These are phyloP conservation scores for Isichthys henryi DNA, from an alignment of 2,113 vertebrate species.

Conservation along the genomic window DNA sequence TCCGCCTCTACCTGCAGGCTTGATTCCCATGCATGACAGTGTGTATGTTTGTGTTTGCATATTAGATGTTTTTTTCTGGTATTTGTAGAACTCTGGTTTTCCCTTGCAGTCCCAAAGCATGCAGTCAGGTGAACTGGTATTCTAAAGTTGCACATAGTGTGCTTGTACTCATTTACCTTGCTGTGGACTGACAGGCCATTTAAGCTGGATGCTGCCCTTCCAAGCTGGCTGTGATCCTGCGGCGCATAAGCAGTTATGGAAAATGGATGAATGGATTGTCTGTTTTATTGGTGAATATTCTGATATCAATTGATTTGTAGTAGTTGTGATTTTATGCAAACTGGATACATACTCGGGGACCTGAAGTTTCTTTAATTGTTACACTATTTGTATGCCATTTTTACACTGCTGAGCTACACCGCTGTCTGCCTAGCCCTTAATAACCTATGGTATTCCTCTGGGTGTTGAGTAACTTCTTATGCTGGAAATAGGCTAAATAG, in stretches of 20 bases:
- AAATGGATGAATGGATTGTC: not conserved
- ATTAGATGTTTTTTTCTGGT: not conserved
- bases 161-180: not conserved
- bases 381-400: not conserved
- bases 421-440: not conserved
- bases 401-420: not conserved
- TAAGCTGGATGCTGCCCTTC: not conserved
- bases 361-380: not conserved
- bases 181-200: not conserved
- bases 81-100: not conserved
- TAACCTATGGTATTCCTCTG: not conserved
- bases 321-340: not conserved
- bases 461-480: not conserved
- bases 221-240: not conserved
- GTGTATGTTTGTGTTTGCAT: not conserved
- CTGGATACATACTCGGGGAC: not conserved
- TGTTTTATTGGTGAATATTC: not conserved
- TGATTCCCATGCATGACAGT: not conserved
- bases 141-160: not conserved
- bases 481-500: not conserved
- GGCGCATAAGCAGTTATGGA: not conserved
- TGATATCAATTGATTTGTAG: not conserved
- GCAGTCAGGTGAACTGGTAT: not conserved
- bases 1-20: not conserved
- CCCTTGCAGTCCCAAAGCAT: not conserved